Conservation (phyloP, 2,888 invertebrate species). For the Phaedon cochleariae region DNA sequence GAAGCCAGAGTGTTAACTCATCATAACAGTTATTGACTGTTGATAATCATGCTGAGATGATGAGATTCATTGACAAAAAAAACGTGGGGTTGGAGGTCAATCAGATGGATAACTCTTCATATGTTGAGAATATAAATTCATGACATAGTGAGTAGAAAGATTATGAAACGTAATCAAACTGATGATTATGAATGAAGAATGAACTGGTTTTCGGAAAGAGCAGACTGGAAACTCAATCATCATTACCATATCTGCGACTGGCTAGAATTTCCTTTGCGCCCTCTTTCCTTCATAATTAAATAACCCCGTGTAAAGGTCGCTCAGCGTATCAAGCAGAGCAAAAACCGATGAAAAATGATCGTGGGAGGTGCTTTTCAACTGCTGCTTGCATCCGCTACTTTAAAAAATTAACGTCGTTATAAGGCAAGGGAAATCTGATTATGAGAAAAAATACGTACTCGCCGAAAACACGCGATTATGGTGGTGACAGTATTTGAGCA, state of each 20-base stretch:
- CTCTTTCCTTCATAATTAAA: constrained; percentile 16
- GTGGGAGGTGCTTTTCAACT: constrained; percentile 26
- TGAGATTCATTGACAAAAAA: too few species aligned
- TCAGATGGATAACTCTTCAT: too few species aligned
- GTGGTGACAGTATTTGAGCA: constrained; percentile 40
- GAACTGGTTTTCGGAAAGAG: not conserved
- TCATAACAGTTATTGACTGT: too few species aligned
- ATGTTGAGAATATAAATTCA: too few species aligned
- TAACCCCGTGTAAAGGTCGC: constrained; percentile 1
- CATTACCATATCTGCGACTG: not conserved
- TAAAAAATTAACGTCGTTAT: constrained; percentile 38
- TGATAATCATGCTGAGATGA: too few species aligned
- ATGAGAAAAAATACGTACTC: constrained; percentile 42
- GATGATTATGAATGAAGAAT: too few species aligned
- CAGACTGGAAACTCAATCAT: not conserved
- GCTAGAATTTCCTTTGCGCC: not conserved
- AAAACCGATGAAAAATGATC: constrained; percentile 33
- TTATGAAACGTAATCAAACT: too few species aligned
- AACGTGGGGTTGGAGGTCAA: too few species aligned
- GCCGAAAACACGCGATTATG: constrained; percentile 38
- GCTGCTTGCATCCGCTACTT: constrained; percentile 31
- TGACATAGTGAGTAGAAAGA: too few species aligned
- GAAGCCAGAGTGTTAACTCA: too few species aligned
- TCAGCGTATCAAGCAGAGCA: constrained; percentile 21
- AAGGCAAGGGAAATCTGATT: constrained; percentile 37